Percentiles rank a stretch among this genome's conserved stretches.
These are phyloP conservation scores for Acinonyx jubatus DNA, from an alignment of 2,113 vertebrate genomes.

Conservation along the genomic window DNA sequence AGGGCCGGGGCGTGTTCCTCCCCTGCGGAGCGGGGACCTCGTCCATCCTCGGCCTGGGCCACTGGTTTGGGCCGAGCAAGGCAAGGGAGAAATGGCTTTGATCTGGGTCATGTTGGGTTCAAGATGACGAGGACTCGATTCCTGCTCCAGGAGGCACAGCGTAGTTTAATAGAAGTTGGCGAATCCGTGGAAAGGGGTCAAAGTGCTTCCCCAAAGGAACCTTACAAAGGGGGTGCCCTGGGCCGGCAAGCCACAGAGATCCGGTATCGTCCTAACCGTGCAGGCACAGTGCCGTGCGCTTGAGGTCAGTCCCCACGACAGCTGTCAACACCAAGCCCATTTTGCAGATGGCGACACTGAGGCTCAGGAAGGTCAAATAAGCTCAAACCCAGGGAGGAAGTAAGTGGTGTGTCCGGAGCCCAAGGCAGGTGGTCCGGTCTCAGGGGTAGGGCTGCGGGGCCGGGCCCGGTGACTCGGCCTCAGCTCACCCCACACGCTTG, in stretches of 20 bases:
- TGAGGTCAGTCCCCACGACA: rapidly evolving
- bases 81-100: background rate
- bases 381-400: background rate
- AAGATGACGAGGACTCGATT: background rate
- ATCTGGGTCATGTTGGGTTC: background rate
- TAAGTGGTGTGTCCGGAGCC: background rate
- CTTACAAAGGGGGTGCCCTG: background rate
- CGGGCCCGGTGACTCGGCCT: rapidly evolving
- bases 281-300: background rate
- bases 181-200: background rate
- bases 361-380: background rate
- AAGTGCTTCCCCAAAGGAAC: background rate
- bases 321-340: background rate
- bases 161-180: background rate
- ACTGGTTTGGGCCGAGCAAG: background rate
- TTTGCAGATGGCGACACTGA: background rate
- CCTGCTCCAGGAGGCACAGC: background rate
- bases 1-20: rapidly evolving
- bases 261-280: rapidly evolving
- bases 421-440: too few species aligned
- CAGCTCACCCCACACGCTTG: rapidly evolving
- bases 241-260: background rate
- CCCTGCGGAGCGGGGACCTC: background rate
- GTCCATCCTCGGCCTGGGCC: rapidly evolving
- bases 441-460: too few species aligned